A percentile compares a stretch with the other conserved stretches of the same genome.
Evolutionary conservation across 2,797 vertebrate species (phyloP).

Genomic region (Carduelis carduelis): DNA sequence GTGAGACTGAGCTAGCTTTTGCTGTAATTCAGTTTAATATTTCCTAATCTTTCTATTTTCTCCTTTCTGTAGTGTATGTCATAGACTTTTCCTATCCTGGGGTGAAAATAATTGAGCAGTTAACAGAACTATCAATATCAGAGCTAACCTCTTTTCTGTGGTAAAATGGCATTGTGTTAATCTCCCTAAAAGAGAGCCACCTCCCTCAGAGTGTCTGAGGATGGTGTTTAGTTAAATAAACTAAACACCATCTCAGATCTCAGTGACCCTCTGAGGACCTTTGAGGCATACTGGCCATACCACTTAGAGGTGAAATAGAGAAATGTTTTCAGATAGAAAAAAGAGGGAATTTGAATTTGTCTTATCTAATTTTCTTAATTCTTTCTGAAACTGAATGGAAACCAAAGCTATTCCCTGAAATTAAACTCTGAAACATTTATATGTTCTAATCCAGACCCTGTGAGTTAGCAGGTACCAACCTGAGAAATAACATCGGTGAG

Average conservation of each 20-base stretch:
- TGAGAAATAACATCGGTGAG: neutral
- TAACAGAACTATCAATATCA: neutral
- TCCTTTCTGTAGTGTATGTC: neutral
- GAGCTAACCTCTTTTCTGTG: neutral
- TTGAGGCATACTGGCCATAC: neutral
- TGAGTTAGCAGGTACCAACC: neutral
- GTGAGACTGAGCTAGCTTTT: neutral
- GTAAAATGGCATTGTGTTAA: neutral
- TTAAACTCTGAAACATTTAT: neutral
- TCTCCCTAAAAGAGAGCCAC: neutral
- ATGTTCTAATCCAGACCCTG: neutral
- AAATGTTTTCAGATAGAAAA: neutral
- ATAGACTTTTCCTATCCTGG: neutral
- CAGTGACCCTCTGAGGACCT: neutral
- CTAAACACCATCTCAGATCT: neutral
- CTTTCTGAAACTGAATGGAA: neutral
- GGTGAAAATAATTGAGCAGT: neutral
- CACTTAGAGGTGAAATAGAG: neutral
- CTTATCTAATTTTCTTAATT: neutral
- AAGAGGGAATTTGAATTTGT: neutral
- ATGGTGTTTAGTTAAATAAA: neutral
- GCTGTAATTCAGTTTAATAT: neutral
- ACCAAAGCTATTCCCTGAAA: neutral
- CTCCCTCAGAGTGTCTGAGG: neutral
- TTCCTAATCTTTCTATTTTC: neutral